These are phyloP conservation scores for Fopius arisanus DNA, from an alignment of 1,140 invertebrate species.

Conservation along the genomic window DNA sequence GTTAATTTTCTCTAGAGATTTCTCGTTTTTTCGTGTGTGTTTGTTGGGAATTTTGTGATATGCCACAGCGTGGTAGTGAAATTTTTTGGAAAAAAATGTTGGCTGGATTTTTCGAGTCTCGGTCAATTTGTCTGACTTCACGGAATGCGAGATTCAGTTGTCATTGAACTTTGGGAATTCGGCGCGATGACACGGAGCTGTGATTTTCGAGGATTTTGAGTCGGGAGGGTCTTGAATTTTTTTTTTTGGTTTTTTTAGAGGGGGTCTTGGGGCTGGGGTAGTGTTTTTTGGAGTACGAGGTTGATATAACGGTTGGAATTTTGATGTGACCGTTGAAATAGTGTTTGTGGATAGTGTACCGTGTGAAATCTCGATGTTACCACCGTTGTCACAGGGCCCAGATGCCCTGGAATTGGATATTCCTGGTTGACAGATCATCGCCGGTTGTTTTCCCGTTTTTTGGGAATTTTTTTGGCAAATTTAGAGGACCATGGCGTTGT, in stretches of 20 bases:
- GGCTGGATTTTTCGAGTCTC: constrained; percentile 32
- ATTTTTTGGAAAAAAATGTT: background rate
- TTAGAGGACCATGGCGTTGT: constrained; percentile 47
- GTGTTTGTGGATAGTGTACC: constrained; percentile 42
- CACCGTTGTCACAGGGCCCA: constrained; percentile 29
- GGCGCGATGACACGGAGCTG: too few relatives aligned
- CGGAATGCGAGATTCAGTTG: constrained; percentile 4
- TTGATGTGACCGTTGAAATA: background rate
- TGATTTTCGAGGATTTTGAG: too few relatives aligned
- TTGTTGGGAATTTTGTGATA: too few relatives aligned
- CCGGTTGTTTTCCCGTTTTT: background rate
- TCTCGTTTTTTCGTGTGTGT: too few relatives aligned
- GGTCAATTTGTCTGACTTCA: constrained; percentile 13
- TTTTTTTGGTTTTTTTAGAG: too few relatives aligned
- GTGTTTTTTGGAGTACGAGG: too few relatives aligned
- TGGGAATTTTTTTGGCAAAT: background rate
- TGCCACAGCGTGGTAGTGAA: too few relatives aligned
- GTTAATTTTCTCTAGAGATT: too few relatives aligned
- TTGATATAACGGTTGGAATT: too few relatives aligned
- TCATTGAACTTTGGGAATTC: background rate
- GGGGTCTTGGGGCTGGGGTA: too few relatives aligned
- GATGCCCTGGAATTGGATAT: constrained; percentile 34
- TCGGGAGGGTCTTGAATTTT: too few relatives aligned
- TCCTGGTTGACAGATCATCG: background rate
- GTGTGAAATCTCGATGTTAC: constrained; percentile 40